Base-by-base conservation (phyloP, 2,113 vertebrate genomes). In the Mystacornis crossleyi region DNA sequence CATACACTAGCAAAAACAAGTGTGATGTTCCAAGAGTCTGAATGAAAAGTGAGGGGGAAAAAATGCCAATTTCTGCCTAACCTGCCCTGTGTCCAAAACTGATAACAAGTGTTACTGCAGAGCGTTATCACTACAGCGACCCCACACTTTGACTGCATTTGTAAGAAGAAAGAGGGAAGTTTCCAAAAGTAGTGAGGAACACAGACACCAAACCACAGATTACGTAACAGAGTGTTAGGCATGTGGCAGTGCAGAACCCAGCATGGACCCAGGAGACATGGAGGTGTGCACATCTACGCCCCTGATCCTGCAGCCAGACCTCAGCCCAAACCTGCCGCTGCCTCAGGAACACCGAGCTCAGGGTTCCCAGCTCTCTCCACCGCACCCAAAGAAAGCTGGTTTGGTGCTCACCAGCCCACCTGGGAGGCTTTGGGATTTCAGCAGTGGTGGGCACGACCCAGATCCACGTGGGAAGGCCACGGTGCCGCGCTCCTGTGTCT, bases 81-180 rank as follows among this genome's bases (percentile, higher is more conserved):
- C 62, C 50, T 93, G 50, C 33, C 87, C 93, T 15, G 3, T 54
- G 19, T 33, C 91, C 95, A 97, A 86, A 98, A 89, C 40, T n/a
- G 75, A 83, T n/a, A 66, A 38, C 62, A 15, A 45, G 11, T 2
- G 57, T 45, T 54, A 72, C 89, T 78, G 86, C 88, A 42, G 64
- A 81, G 60, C 21, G 0, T 28, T 43, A 42, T 16, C 3, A 14
- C 71, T 86, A 58, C 77, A 62, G 61, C 7, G 1, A 83, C 61
- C 90, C 57, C 86, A 65, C 70, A 95, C 95, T 97, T 97, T 96
- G 97, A 97, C 97, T 97, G 95, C 97, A 93, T 69, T 97, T 96
- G 88, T 58, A 62, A 96, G 93, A 97, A 95, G 96, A 92, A 74
- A 96, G 95, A 97, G 96, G 92, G 84, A 97, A 97, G 95, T 95